These are phyloP conservation scores for Sciaenops ocellatus DNA, from an alignment of 2,797 vertebrate species.

Conservation along the genomic window DNA sequence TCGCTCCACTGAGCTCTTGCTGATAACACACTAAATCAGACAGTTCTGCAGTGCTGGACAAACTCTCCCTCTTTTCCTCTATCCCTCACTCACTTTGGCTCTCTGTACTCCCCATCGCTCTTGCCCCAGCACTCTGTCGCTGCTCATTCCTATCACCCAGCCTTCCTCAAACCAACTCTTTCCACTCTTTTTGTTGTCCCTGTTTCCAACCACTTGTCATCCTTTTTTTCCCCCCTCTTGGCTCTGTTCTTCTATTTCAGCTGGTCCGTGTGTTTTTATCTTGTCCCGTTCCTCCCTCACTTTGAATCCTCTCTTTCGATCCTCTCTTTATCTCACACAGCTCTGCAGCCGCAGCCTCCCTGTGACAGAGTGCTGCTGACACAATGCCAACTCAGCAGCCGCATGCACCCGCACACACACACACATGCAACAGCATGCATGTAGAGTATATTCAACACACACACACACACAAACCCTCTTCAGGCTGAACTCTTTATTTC, in stretches of 20 bases:
- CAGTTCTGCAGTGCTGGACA: slow-evolving; percentile 73
- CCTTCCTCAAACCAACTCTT: slow-evolving; percentile 16
- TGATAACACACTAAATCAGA: slow-evolving; percentile 80
- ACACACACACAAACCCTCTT: slow-evolving; percentile 10
- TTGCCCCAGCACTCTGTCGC: slow-evolving; percentile 26
- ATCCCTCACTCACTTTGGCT: slow-evolving; percentile 22
- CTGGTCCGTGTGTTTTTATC: neutral
- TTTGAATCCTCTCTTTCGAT: slow-evolving; percentile 19
- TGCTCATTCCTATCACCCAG: slow-evolving; percentile 37
- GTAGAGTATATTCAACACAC: slow-evolving; percentile 1
- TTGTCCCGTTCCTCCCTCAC: neutral
- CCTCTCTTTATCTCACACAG: slow-evolving; percentile 39
- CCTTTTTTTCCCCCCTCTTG: neutral
- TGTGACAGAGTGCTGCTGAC: slow-evolving; percentile 75
- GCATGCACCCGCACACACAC: slow-evolving; percentile 24
- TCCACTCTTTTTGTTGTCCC: slow-evolving; percentile 18
- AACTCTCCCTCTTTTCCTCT: slow-evolving; percentile 47
- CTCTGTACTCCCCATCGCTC: slow-evolving; percentile 19
- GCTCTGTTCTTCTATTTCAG: neutral
- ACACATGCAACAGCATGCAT: slow-evolving; percentile 26
- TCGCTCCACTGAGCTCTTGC: slow-evolving; percentile 73
- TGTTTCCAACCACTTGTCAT: slow-evolving; percentile 15
- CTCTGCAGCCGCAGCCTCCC: slow-evolving; percentile 60
- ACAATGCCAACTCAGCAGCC: slow-evolving; percentile 78
- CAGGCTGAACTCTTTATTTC: slow-evolving; percentile 8